These are phyloP conservation scores for Strongylocentrotus purpuratus DNA, from an alignment of 35 echinoderm and acorn worm species.

Conservation along the genomic window DNA sequence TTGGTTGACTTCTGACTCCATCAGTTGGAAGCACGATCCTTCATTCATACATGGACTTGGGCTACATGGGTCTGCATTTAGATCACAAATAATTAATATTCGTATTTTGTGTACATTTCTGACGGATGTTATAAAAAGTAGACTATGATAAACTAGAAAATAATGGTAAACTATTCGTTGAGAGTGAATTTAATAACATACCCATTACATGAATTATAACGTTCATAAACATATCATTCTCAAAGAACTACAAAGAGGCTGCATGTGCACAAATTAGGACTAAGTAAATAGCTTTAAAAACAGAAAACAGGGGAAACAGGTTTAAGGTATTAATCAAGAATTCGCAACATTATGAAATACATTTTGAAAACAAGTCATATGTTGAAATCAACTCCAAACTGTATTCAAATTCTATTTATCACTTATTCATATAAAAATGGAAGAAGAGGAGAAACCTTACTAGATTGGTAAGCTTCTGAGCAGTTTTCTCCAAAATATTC, in stretches of 20 bases:
- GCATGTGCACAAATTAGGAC: too few species aligned
- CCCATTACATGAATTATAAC: too few species aligned
- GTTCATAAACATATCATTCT: too few species aligned
- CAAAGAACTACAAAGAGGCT: too few species aligned
- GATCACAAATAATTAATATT: not conserved
- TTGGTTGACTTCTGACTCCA: not conserved
- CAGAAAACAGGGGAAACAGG: too few species aligned
- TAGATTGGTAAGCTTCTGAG: slow-evolving; percentile 18
- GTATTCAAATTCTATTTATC: not conserved
- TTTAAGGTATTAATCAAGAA: too few species aligned
- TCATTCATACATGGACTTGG: not conserved
- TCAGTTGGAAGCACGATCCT: not conserved
- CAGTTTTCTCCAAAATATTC: slow-evolving; percentile 61
- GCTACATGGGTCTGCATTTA: not conserved
- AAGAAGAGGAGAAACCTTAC: not conserved
- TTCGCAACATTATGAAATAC: too few species aligned
- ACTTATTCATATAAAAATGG: not conserved
- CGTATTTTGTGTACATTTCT: not conserved
- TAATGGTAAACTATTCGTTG: not conserved
- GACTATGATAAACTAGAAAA: not conserved
- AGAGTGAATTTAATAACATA: not conserved
- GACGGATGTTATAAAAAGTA: not conserved
- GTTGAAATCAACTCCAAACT: not conserved
- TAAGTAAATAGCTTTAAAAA: too few species aligned
- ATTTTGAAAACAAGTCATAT: not conserved